These are phyloP conservation scores for Euzetes globulus DNA, from an alignment of 2,888 invertebrate species.

Conservation along the genomic window DNA sequence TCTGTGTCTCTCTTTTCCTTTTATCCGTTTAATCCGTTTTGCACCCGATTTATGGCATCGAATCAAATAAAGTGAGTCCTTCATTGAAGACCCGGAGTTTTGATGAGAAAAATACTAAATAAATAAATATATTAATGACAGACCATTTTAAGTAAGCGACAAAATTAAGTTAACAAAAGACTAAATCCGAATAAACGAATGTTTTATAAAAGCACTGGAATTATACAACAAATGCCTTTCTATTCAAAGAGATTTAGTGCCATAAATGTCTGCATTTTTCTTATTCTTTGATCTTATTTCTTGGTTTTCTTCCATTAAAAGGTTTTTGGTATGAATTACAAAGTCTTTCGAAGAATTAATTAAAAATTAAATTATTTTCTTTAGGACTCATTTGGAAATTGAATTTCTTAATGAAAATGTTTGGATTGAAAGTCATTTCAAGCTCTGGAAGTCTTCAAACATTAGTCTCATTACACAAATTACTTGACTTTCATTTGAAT, in stretches of 20 bases:
- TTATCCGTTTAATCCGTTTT: slow-evolving; percentile 24
- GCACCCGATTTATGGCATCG: not conserved
- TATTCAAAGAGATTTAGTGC: too few relatives aligned
- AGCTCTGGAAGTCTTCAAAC: not conserved
- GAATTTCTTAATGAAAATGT: not conserved
- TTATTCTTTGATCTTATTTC: too few relatives aligned
- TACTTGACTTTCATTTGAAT: not conserved
- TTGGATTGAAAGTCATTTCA: not conserved
- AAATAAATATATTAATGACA: slow-evolving; percentile 2
- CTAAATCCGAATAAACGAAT: too few relatives aligned
- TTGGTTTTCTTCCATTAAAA: too few relatives aligned
- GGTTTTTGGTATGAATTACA: too few relatives aligned
- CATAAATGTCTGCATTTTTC: too few relatives aligned
- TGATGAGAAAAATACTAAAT: not conserved
- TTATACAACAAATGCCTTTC: too few relatives aligned
- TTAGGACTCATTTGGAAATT: too few relatives aligned
- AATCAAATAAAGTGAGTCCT: not conserved
- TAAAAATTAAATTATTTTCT: too few relatives aligned
- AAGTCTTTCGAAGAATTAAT: too few relatives aligned
- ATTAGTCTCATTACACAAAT: not conserved
- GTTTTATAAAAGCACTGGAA: too few relatives aligned
- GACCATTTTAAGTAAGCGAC: not conserved
- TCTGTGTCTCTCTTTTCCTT: not conserved
- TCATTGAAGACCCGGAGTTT: not conserved
- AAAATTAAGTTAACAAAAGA: too few relatives aligned